Percentiles rank a stretch among this genome's conserved stretches.
These are phyloP conservation scores for Oeneis ivallda DNA, from an alignment of 2,888 invertebrate genomes.

Conservation along the genomic window DNA sequence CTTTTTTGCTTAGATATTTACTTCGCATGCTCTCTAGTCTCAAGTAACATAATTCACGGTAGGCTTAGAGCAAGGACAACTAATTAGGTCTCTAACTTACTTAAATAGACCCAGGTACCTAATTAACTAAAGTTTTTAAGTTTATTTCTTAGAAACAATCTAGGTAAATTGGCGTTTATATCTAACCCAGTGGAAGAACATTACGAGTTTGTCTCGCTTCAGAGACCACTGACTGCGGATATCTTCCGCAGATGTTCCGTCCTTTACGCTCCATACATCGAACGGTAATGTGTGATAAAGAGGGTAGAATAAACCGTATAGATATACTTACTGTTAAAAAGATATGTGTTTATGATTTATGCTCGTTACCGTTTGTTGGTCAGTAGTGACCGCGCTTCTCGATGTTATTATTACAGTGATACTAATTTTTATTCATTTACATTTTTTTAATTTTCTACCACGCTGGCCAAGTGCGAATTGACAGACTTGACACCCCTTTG, in stretches of 20 bases:
- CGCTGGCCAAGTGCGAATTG: no score
- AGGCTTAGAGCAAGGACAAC: no score
- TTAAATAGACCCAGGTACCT: not conserved
- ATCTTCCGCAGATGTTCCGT: conserved; percentile 36
- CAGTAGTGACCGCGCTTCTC: conserved; percentile 32
- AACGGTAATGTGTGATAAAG: conserved; percentile 37
- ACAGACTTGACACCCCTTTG: no score
- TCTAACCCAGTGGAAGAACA: conserved; percentile 42
- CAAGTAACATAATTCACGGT: no score
- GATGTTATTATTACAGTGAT: conserved; percentile 1
- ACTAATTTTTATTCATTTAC: not conserved
- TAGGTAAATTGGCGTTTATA: conserved; percentile 35
- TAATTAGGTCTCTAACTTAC: no score
- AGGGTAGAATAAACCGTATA: conserved; percentile 42
- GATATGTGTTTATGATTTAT: conserved; percentile 40
- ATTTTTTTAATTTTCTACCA: no score
- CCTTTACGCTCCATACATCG: conserved; percentile 31
- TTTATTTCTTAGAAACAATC: conserved; percentile 20
- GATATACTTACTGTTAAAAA: conserved; percentile 45
- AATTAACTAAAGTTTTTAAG: not conserved
- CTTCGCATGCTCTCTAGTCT: no score
- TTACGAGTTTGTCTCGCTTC: conserved; percentile 44
- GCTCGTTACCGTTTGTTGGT: conserved; percentile 42
- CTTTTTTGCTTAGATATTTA: no score
- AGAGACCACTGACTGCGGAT: conserved; percentile 41